A percentile compares a stretch with the other conserved stretches of the same genome.
These are phyloP conservation scores for Silurus asotus DNA, from an alignment of 2,113 vertebrate genomes.

Conservation along the genomic window DNA sequence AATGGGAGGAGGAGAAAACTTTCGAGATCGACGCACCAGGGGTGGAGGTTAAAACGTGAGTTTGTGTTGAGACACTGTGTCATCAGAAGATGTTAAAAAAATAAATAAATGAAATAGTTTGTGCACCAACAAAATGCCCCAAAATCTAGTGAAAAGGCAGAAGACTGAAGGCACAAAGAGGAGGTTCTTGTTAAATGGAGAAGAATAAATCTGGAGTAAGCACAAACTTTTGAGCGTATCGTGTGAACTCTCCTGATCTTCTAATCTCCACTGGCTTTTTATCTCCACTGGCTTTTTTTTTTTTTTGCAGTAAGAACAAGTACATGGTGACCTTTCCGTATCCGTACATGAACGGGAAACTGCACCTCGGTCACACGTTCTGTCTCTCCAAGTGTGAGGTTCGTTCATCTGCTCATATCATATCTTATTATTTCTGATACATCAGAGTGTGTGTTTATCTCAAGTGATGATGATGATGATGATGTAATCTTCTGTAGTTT, in stretches of 20 bases:
- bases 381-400: constrained; percentile 98
- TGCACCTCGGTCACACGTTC: constrained; percentile 95
- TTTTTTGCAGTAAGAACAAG: constrained; percentile 79
- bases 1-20: constrained; percentile 83
- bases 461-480: not conserved
- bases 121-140: not conserved
- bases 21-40: constrained; percentile 81
- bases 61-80: not conserved
- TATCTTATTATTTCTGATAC: not conserved
- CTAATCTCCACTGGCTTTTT: constrained; percentile 39
- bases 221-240: not conserved
- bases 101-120: not conserved
- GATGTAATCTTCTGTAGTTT: constrained; percentile 72
- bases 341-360: constrained; percentile 96
- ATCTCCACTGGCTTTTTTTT: too few relatives aligned
- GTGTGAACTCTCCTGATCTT: not conserved
- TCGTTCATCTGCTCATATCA: constrained; percentile 39
- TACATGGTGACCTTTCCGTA: constrained; percentile 94
- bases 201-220: not conserved
- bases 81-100: too few relatives aligned
- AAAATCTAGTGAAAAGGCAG: not conserved
- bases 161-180: too few relatives aligned
- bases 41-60: constrained; percentile 67
- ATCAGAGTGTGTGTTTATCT: not conserved
- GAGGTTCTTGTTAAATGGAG: too few relatives aligned